These are phyloP conservation scores for Macrobrachium nipponense DNA, from an alignment of 1,140 invertebrate species.

Conservation along the genomic window DNA sequence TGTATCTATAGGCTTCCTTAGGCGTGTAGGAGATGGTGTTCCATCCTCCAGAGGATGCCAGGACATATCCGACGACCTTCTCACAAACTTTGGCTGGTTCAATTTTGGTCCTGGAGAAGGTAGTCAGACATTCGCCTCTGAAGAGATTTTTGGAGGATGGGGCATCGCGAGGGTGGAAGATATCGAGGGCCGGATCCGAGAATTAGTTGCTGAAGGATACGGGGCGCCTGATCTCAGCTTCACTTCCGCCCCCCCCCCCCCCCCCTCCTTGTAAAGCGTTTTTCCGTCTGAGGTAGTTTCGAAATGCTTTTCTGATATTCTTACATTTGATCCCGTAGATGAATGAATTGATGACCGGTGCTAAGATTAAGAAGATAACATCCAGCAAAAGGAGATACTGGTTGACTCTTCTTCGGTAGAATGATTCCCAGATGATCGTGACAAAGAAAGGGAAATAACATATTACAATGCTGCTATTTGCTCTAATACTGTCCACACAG, in stretches of 20 bases:
- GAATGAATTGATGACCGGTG: slow-evolving; percentile 74
- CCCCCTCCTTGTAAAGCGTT: slow-evolving; percentile 81
- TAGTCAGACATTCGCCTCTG: slow-evolving; percentile 64
- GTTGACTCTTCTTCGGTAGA: slow-evolving; percentile 65
- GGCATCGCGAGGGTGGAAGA: slow-evolving; percentile 60
- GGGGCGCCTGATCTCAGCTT: slow-evolving; percentile 75
- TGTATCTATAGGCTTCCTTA: slow-evolving; percentile 56
- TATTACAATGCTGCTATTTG: slow-evolving; percentile 61
- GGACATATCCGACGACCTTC: slow-evolving; percentile 62
- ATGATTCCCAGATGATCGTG: slow-evolving; percentile 77
- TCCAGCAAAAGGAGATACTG: slow-evolving; percentile 74
- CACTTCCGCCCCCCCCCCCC: slow-evolving; percentile 80
- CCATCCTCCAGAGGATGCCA: slow-evolving; percentile 64
- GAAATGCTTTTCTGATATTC: slow-evolving; percentile 76
- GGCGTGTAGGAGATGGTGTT: slow-evolving; percentile 55
- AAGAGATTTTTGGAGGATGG: slow-evolving; percentile 57
- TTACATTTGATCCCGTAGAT: slow-evolving; percentile 83
- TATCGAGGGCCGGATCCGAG: slow-evolving; percentile 62
- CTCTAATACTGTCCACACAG: slow-evolving; percentile 65
- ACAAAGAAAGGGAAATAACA: slow-evolving; percentile 70
- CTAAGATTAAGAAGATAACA: slow-evolving; percentile 74
- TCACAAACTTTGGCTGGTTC: slow-evolving; percentile 41
- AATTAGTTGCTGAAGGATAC: slow-evolving; percentile 72
- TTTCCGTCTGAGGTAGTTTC: slow-evolving; percentile 86
- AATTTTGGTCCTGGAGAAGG: slow-evolving; percentile 46